Base-by-base conservation (phyloP, 2,888 invertebrate species). In the Himalopsyche tibetana region DNA sequence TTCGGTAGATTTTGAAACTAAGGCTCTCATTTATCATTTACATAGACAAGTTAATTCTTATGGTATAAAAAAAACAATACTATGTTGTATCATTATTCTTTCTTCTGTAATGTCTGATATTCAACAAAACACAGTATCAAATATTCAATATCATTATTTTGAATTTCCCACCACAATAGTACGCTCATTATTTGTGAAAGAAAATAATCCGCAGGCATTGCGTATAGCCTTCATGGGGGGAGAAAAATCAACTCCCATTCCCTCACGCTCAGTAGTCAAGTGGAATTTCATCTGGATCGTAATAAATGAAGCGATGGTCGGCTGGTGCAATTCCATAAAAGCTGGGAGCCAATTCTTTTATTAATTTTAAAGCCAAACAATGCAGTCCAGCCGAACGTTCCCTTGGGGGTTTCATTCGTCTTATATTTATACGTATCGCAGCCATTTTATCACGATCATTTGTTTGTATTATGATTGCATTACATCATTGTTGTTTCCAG, bases 231-330 rank as follows among this genome's bases (percentile, higher is more conserved):
- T 56, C 19, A 2, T 5, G 9, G 28, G 63, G 28, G 63, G 2
- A 15, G 28, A 63, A 63, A 63, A 63, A 63, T 19, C n/a, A 19
- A 1, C 63, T 11, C 28, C 28, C 63, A 63, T 63, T 63, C 63
- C 63, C 63, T 63, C 63, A 63, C 63, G 63, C 63, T 28, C 11
- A 19, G 63, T 63, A 19, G 28, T 63, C 63, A 8, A 63, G 19
- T n/a, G 63, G 63, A 63, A 63, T 63, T 63, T 63, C 63, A 63
- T 63, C 63, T 19, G 28, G n/a, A n/a, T 63, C 63, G 63, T 19
- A 63, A 28, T 63, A 63, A 63, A 63, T 63, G 63, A 63, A 19
- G 28, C 63, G 28, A 19, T 28, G 63, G 63, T 28, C 63, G n/a
- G 19, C n/a, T 11, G 19, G 63, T 63, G 19, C 63, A 5, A 63